Base-by-base conservation (phyloP, 2,888 invertebrate species). In the Drosophila limbata region DNA sequence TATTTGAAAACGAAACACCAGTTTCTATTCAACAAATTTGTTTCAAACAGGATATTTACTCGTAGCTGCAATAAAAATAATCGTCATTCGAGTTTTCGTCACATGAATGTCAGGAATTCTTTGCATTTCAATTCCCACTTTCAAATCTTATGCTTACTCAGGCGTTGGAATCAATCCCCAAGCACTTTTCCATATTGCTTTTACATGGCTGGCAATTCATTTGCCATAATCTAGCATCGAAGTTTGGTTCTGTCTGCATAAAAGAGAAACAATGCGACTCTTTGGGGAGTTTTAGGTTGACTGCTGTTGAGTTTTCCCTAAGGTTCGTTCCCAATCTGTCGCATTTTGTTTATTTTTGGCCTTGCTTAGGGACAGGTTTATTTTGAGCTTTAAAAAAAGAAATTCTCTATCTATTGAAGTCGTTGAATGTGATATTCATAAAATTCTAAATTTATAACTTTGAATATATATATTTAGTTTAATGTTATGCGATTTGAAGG, bases 121-220 rank as follows among this genome's bases (percentile, higher is more conserved):
- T 44, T 35, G 6, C 19, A 45, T 4, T 40, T 52, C n/a, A 35
- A 50, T 28, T 21, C 11, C 50, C 50, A 28, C 35, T 17, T 53
- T 40, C 71, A 44, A 61, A 62, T 81, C 62, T 52, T 52, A 31
- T 51, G 57, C 50, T 61, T 53, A 63, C 51, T 35, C 63, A 82
- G 64, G 50, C 63, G 37, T 51, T 45, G 47, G 15, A 44, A 68
- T 48, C 51, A 59, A 15, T 69, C 57, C 72, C 72, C 44, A 76
- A 80, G 84, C 81, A 84, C 83, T 84, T 73, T 82, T 68, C 65
- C 37, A 74, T 79, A 82, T 84, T 79, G 77, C 79, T 82, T 84
- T 82, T 62, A 51, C 44, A 52, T 47, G 63, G 17, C 65, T 39
- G 56, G 31, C 66, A 50, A 65, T 78, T 74, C 60, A 69, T 62